A percentile compares a stretch with the other conserved stretches of the same genome.
Conservation (phyloP, 2,797 vertebrate genomes). For the Tadarida brasiliensis region DNA sequence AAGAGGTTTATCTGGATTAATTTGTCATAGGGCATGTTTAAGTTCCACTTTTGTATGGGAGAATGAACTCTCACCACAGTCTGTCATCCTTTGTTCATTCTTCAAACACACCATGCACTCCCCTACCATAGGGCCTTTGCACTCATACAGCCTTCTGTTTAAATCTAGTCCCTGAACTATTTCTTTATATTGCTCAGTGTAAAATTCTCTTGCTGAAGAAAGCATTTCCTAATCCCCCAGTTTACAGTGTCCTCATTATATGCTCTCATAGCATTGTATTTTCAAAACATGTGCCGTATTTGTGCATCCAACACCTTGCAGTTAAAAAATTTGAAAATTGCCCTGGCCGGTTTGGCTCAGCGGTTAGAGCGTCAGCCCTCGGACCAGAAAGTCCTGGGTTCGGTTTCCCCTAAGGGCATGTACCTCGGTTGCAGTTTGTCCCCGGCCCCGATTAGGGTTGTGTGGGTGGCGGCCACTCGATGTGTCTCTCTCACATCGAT, state of each 20-base stretch:
- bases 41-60: not conserved
- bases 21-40: not conserved
- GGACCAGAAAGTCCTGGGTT: too few relatives aligned
- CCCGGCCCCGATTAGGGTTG: too few relatives aligned
- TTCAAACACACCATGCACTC: not conserved
- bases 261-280: not conserved
- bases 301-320: not conserved
- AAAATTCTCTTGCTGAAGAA: not conserved
- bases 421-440: too few relatives aligned
- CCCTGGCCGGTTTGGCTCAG: too few relatives aligned
- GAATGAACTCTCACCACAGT: not conserved
- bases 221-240: not conserved
- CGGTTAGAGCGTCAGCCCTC: too few relatives aligned
- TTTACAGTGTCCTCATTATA: not conserved
- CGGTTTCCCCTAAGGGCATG: too few relatives aligned
- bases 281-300: not conserved
- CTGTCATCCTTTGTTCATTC: not conserved
- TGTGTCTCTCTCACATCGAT: too few relatives aligned
- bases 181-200: not conserved
- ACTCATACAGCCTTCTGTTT: not conserved
- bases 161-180: not conserved
- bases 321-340: constrained; percentile 19
- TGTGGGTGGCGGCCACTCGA: too few relatives aligned
- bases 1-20: not conserved
- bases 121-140: not conserved